Evolutionary conservation across 53 echinoderm and acorn worm species (phyloP).

Genomic region (Zoroaster sp.): DNA sequence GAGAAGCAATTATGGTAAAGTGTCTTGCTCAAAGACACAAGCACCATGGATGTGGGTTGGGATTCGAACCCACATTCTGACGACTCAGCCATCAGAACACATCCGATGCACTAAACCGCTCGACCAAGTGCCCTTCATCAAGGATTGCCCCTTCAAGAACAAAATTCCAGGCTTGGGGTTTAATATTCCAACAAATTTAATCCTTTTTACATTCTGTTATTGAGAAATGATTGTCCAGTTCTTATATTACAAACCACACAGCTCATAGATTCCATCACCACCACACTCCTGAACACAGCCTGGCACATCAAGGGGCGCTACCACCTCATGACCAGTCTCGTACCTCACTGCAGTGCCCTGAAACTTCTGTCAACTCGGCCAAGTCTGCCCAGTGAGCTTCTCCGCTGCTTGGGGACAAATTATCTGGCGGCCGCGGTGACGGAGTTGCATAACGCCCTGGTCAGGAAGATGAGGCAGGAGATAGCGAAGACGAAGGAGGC

Average conservation of each 20-base stretch:
- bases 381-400: slow-evolving; percentile 62
- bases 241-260: neutral
- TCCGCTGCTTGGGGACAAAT: slow-evolving; percentile 77
- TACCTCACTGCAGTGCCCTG: slow-evolving; percentile 58
- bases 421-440: slow-evolving; percentile 68
- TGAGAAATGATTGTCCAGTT: neutral
- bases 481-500: neutral
- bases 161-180: too few species aligned
- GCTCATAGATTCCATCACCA: slow-evolving; percentile 62
- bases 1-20: too few species aligned
- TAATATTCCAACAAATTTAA: too few species aligned
- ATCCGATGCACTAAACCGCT: too few species aligned
- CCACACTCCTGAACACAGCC: slow-evolving; percentile 64
- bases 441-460: slow-evolving; percentile 62
- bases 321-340: slow-evolving; percentile 65
- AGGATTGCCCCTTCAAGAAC: too few species aligned
- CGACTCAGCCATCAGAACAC: too few species aligned
- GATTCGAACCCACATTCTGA: too few species aligned
- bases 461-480: slow-evolving; percentile 3
- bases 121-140: too few species aligned
- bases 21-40: too few species aligned
- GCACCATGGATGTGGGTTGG: too few species aligned
- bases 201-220: too few species aligned
- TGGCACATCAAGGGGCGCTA: slow-evolving; percentile 91
- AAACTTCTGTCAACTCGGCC: slow-evolving; percentile 58